Evolutionary conservation across 2,113 vertebrate species (phyloP), one percentile per base, ranked within the genome.

Genomic region (Cyanoderma ruficeps): DNA sequence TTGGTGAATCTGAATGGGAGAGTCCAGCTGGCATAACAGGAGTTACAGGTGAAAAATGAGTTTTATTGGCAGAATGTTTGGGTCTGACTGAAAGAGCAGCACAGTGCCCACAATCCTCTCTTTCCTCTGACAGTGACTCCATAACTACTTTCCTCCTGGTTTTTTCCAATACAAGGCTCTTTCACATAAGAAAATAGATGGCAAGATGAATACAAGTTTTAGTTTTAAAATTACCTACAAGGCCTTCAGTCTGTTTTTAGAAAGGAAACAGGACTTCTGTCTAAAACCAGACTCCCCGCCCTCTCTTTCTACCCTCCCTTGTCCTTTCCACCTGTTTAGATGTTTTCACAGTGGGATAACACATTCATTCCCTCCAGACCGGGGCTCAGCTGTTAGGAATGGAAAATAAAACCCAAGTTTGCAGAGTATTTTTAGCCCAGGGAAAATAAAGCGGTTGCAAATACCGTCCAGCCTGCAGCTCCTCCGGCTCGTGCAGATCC

Each of bases 381-480:
- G 2, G 79, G 92, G 84, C 91, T 97, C 97, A 97, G 97, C 97
- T 97, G 97, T 96, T 87, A 80, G 75, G 87, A 94, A 91, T 83
- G 96, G 92, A 97, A 97, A 97, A 95, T 95, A 96, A 95, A 96
- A 96, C 93, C 92, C 27, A 85, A 82, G 82, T 90, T 96, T 96
- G 90, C 71, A 16, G 93, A 69, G 90, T 94, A 91, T 94, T 95
- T 96, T 97, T 96, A 97, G 86, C 93, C 52, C 63, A 93, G 89
- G 57, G 89, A 96, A 97, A 97, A 96, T 90, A 94, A 90, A 95
- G 88, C 3, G 0, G 74, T 88, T 90, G 74, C 82, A 93, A 82
- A 96, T 70, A 63, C 76, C 30, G 0, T 74, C 92, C 65, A 49
- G 83, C 77, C 96, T 90, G 67, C 83, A 69, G 59, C 93, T 93